Percentiles rank a stretch among this genome's conserved stretches.
Conservation (phyloP, 2,888 invertebrate species). For the Pollenia amentaria region DNA sequence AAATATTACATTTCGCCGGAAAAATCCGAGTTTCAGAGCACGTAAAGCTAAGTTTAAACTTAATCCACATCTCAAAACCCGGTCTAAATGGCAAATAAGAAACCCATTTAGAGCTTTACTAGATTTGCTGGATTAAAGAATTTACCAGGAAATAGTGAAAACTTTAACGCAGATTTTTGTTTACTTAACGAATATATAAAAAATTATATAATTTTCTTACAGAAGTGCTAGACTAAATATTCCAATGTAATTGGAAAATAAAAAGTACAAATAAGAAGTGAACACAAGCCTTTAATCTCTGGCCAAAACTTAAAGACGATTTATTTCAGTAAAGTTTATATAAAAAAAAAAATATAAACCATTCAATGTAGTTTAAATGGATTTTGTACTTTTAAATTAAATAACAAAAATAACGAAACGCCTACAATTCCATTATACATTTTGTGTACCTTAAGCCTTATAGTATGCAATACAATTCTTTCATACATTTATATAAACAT, state of each 20-base stretch:
- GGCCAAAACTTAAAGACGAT: not conserved
- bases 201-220: not conserved
- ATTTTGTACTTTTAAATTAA: too few species aligned
- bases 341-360: not conserved
- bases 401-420: not conserved
- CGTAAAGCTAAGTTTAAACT: too few species aligned
- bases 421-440: not conserved
- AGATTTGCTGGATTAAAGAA: too few species aligned
- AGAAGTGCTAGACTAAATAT: not conserved
- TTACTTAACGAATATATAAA: not conserved
- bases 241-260: not conserved
- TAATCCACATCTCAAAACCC: too few species aligned
- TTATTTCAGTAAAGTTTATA: slow-evolving; percentile 1
- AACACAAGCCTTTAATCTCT: too few species aligned
- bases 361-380: not conserved
- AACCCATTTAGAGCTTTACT: too few species aligned
- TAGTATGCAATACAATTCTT: not conserved
- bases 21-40: too few species aligned
- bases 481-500: not conserved
- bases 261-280: not conserved
- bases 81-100: too few species aligned
- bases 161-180: not conserved
- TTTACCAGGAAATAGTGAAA: not conserved
- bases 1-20: too few species aligned
- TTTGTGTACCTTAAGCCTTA: not conserved